Conservation (phyloP, 1,140 invertebrate genomes). For the Ruditapes philippinarum region DNA sequence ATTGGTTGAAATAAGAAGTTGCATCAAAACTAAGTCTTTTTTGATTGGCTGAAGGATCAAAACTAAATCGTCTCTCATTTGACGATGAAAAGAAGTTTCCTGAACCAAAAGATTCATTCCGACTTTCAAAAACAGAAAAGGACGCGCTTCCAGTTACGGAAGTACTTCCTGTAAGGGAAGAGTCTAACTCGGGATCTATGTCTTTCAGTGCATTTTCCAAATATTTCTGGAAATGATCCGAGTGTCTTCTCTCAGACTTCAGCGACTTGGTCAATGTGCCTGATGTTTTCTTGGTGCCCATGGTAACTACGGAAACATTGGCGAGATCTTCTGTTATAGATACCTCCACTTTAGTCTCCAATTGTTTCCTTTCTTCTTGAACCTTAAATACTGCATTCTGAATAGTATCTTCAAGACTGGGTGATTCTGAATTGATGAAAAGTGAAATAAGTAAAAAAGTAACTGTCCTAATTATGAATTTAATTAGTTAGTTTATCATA, state of each 20-base stretch:
- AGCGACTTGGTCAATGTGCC: conserved; percentile 1
- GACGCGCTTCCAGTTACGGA: no score
- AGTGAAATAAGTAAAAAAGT: no score
- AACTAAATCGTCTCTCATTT: conserved; percentile 10
- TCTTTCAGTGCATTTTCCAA: conserved; percentile 41
- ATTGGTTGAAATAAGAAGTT: conserved; percentile 37
- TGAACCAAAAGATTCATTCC: neutral
- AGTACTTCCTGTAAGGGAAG: neutral
- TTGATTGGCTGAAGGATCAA: neutral
- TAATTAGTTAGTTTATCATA: no score
- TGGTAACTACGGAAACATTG: neutral
- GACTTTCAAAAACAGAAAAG: neutral
- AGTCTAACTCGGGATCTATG: neutral
- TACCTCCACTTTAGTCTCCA: neutral
- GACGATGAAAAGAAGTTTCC: neutral
- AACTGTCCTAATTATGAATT: no score
- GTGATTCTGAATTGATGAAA: conserved; percentile 21
- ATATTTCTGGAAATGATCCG: conserved; percentile 61
- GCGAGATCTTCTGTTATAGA: neutral
- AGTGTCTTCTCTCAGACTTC: conserved; percentile 43
- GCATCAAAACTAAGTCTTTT: conserved; percentile 55
- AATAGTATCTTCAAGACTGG: conserved; percentile 41
- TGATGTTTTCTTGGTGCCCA: conserved; percentile 28
- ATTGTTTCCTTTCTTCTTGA: neutral
- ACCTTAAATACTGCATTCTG: conserved; percentile 19